Percentiles rank a stretch among this genome's conserved stretches.
phyloP scores from a whole-genome alignment of 2,888 invertebrate species.

The Amphipoea lucens region DNA sequence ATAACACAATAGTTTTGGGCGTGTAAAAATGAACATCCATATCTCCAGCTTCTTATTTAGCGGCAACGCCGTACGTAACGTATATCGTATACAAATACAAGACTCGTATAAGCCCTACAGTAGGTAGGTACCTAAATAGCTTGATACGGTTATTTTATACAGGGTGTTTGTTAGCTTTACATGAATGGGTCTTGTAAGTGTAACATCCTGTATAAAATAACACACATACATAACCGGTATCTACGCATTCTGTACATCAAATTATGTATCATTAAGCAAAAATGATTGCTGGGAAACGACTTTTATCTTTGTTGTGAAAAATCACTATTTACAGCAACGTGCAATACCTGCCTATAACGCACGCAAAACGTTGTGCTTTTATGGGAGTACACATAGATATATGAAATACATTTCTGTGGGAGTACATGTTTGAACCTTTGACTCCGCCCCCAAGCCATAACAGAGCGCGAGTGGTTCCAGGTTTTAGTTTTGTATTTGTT shows the following conservation, averaged over 20 bases:
- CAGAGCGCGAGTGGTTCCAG: neutral
- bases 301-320: neutral
- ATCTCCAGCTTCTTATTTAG: neutral
- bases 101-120: neutral
- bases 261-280: neutral
- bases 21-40: neutral
- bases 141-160: neutral
- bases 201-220: neutral
- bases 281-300: neutral
- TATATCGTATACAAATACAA: too few relatives aligned
- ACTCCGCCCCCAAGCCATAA: neutral
- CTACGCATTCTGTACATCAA: neutral
- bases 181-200: too few relatives aligned
- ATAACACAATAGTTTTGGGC: neutral
- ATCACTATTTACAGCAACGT: neutral
- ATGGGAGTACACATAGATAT: too few relatives aligned
- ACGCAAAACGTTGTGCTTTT: too few relatives aligned
- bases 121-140: neutral
- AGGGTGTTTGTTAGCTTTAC: neutral
- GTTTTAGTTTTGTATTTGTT: too few relatives aligned
- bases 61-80: neutral
- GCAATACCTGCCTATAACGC: too few relatives aligned
- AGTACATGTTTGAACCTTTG: neutral
- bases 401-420: too few relatives aligned
- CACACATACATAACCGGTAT: neutral